Evolutionary conservation across 2,888 invertebrate genomes (phyloP).

Genomic region (Synergus gifuensis): DNA sequence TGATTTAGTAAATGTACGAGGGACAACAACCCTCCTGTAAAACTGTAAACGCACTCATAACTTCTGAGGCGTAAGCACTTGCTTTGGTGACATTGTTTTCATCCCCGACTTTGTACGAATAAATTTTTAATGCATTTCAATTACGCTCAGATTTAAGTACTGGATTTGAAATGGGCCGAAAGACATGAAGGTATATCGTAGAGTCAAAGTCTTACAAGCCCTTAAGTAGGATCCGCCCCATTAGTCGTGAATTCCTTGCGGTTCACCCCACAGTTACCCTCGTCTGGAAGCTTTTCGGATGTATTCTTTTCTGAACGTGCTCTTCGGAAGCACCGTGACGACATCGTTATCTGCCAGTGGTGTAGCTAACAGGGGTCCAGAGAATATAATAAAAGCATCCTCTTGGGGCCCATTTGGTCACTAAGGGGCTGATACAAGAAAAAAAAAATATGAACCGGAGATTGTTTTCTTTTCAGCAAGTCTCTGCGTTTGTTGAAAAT

Average conservation of each 20-base stretch:
- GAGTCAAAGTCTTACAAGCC: constrained; percentile 40
- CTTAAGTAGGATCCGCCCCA: constrained; percentile 58
- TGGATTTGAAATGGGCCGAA: constrained; percentile 18
- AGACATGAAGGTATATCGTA: constrained; percentile 20
- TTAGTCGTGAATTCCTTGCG: constrained; percentile 51
- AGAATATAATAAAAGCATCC: constrained; percentile 31
- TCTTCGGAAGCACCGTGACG: constrained; percentile 38
- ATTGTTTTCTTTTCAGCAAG: not conserved
- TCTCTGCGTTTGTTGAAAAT: not conserved
- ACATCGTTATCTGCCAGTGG: constrained; percentile 39
- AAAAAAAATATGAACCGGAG: not conserved
- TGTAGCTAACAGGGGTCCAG: constrained; percentile 33
- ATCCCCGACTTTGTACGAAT: not conserved
- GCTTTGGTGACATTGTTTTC: not conserved
- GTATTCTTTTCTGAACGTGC: constrained; percentile 37
- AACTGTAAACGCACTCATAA: not conserved
- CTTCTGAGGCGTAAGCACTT: not conserved
- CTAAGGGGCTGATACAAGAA: not conserved
- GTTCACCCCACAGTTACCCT: constrained; percentile 38
- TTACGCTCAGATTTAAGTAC: not conserved
- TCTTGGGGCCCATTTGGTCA: constrained; percentile 28
- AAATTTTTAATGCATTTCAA: constrained; percentile 29
- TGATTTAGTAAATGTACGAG: not conserved
- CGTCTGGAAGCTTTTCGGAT: constrained; percentile 13
- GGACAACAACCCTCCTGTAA: not conserved